Evolutionary conservation across 2,113 vertebrate species (phyloP).

Genomic region (Entosphenus tridentatus): DNA sequence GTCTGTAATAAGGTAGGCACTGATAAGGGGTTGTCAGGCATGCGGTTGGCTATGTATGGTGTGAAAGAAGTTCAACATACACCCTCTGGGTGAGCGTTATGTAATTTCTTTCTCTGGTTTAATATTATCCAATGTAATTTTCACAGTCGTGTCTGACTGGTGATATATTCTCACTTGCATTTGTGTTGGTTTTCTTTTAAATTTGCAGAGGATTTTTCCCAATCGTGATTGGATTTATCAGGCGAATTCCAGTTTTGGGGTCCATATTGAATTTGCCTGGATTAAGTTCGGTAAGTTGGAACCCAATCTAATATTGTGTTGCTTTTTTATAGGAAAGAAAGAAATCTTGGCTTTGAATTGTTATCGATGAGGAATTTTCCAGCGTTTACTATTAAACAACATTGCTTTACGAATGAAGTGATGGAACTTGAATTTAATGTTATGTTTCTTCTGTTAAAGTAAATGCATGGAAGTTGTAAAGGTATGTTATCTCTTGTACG

Average conservation of each 20-base stretch:
- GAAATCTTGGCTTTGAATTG: too few species aligned
- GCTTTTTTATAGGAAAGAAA: too few species aligned
- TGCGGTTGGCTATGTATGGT: background rate
- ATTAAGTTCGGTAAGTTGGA: slow-evolving; percentile 68
- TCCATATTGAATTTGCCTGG: slow-evolving; percentile 87
- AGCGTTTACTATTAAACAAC: too few species aligned
- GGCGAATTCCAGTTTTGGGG: slow-evolving; percentile 77
- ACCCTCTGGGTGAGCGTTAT: background rate
- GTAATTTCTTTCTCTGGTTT: background rate
- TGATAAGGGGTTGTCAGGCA: background rate
- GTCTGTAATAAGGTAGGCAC: too few species aligned
- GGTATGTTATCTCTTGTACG: too few species aligned
- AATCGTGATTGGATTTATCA: slow-evolving; percentile 73
- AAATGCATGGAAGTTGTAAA: too few species aligned
- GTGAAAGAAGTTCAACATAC: background rate
- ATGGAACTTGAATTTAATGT: too few species aligned
- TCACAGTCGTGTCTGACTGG: background rate
- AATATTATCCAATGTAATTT: background rate
- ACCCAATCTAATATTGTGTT: background rate
- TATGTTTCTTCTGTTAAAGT: too few species aligned
- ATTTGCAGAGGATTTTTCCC: slow-evolving; percentile 76
- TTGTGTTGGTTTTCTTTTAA: slow-evolving; percentile 6
- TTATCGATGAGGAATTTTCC: too few species aligned
- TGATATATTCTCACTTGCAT: background rate
- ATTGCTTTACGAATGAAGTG: too few species aligned